Evolutionary conservation across 2,113 vertebrate genomes (phyloP), one percentile per base, ranked within the genome.

Genomic region (Python bivittatus): DNA sequence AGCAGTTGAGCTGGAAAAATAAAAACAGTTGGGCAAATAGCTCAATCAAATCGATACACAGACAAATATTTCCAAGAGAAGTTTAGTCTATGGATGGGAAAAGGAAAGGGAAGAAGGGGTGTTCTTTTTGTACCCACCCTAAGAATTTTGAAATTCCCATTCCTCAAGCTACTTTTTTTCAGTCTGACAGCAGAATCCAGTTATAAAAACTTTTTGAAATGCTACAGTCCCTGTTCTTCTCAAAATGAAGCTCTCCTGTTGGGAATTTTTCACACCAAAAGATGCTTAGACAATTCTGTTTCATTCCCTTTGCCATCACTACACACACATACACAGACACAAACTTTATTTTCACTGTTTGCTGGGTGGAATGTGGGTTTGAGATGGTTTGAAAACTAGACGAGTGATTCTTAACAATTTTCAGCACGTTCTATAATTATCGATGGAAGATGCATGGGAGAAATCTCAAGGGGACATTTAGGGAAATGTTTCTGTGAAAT

Each of bases 371-470:
- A 72, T 33, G 60, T 53, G 15, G 48, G 27, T 29, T 88, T 53
- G 15, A 89, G 88, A 53, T 53, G 22, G 27, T 52, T 53, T 89
- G 60, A 52, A 53, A 89, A 33, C 48, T 61, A 72, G 44, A 54
- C 23, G 58, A 23, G 23, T 44, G 53, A 22, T 89, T 94, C 89
- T 54, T 6, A 91, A 58, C 72, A 42, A 2, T 94, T 91, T 54
- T 89, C 90, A 85, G 57, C 52, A 93, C 92, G 1, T n/a, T 6
- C 90, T 92, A 5, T 90, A 84, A 94, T 61, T 85, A 22, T 85
- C 93, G 79, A 68, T 68, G 89, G 58, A 38, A 93, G 93, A 93
- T 68, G 4, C 86, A 93, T 93, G 20, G 64, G 86, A 53, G 13
- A 85, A 95, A 61, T n/a, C 27, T 60, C 12, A 56, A 89, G 10